Conservation (phyloP, 1,140 invertebrate species). For the Bicyclus anynana region DNA sequence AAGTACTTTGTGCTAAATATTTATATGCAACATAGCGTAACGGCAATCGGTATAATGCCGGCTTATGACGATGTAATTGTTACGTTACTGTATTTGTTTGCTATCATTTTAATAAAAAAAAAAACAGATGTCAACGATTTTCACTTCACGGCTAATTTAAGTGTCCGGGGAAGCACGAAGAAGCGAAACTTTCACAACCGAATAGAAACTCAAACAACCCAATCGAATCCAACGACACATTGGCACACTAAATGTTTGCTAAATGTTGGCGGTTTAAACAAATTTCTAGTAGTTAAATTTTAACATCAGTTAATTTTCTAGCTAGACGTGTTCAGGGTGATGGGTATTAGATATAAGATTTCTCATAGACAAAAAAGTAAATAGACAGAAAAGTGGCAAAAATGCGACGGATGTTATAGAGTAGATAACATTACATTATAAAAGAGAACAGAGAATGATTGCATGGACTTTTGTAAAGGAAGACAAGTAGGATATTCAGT, state of each 20-base stretch:
- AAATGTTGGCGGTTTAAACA: neutral
- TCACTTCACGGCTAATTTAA: slow-evolving; percentile 47
- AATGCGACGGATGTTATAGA: too few relatives aligned
- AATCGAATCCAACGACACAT: slow-evolving; percentile 12
- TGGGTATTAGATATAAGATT: too few relatives aligned
- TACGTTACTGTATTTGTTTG: neutral
- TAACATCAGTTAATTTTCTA: neutral
- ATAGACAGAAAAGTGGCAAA: too few relatives aligned
- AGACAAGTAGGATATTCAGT: too few relatives aligned
- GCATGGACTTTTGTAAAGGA: too few relatives aligned
- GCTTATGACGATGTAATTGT: neutral
- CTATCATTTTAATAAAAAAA: slow-evolving; percentile 5
- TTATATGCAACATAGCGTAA: neutral
- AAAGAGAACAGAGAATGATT: too few relatives aligned
- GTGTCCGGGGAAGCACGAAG: slow-evolving; percentile 30
- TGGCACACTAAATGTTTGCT: slow-evolving; percentile 13
- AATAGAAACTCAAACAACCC: slow-evolving; percentile 19
- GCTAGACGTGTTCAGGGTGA: too few relatives aligned
- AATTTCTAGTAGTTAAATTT: neutral
- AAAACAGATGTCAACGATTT: slow-evolving; percentile 24
- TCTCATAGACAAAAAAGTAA: too few relatives aligned
- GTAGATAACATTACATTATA: too few relatives aligned
- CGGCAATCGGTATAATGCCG: neutral
- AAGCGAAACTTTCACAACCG: slow-evolving; percentile 40
- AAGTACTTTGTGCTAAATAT: too few relatives aligned